Base-by-base conservation (phyloP, 2,888 invertebrate species). In the Acleris holmiana region DNA sequence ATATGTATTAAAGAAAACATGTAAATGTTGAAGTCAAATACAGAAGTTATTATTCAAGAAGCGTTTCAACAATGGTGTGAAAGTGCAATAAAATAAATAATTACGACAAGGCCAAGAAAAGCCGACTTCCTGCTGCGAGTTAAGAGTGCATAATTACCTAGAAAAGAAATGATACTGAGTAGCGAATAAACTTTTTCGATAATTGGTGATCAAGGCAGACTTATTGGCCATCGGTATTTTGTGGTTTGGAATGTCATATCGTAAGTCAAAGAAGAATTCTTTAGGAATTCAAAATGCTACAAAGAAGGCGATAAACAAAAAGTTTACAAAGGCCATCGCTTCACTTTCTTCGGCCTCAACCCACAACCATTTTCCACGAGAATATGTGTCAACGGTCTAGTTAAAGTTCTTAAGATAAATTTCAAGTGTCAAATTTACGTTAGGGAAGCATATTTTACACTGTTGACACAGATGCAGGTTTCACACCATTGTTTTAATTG, bases 241-340 rank as follows among this genome's bases (percentile, higher is more conserved):
- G 8, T 29, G 70, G 70, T 74, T 70, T 69, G 69, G 69, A 78
- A 76, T 72, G 75, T 68, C 47, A 51, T 71, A 79, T 79, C 76
- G 71, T 80, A 83, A 81, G 75, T 74, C 79, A 78, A 82, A 80
- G 76, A 76, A 78, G 84, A 84, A 78, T 79, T 76, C 72, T 78
- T 82, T 80, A 71, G 74, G 80, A 83, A 79, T 74, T 76, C 76
- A 74, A 71, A 76, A 78, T 71, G 69, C 69, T 70, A 70, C 74
- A 80, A 81, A 80, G 82, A 81, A 78, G 82, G 72, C 66, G 54
- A 68, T 65, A 72, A 77, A 82, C 84, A 77, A 79, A 76, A 79
- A 35, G 13, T 78, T 76, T 71, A 73, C 67, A 74, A 71, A 74
- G 60, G 73, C 75, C 76, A 71, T 61, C 70, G 68, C 72, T 70